Evolutionary conservation across 2,797 vertebrate genomes (phyloP).

Genomic region (Adrianichthys oophorus): DNA sequence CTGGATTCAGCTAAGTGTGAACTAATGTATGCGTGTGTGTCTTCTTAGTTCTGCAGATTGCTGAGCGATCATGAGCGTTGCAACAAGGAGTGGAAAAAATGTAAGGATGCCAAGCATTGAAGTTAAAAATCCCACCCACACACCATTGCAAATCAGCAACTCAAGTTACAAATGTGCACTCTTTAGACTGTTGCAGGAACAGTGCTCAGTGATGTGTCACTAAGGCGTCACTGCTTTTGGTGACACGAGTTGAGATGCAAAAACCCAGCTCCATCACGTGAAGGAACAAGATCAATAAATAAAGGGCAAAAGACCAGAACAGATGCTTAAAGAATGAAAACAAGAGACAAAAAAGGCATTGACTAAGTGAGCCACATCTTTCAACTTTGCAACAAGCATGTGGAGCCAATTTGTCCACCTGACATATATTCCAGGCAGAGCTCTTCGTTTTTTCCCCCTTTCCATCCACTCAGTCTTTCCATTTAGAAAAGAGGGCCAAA

Average conservation of each 20-base stretch:
- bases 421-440: constrained; percentile 67
- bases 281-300: constrained; percentile 57
- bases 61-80: constrained; percentile 58
- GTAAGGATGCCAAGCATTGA: constrained; percentile 41
- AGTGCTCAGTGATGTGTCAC: constrained; percentile 35
- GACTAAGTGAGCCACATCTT: constrained; percentile 48
- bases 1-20: constrained; percentile 45
- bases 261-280: constrained; percentile 53
- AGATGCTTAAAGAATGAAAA: constrained; percentile 7
- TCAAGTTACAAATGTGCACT: constrained; percentile 37
- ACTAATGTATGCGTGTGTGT: constrained; percentile 30
- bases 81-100: constrained; percentile 56
- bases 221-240: constrained; percentile 55
- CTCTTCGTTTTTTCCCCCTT: constrained; percentile 4
- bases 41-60: constrained; percentile 36
- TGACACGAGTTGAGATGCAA: constrained; percentile 33
- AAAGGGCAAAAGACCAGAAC: constrained; percentile 20
- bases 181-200: constrained; percentile 27
- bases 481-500: constrained; percentile 50
- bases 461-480: constrained; percentile 59
- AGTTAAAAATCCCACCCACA: constrained; percentile 44
- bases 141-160: constrained; percentile 42
- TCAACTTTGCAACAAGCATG: constrained; percentile 42
- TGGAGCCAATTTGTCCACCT: constrained; percentile 64
- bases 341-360: constrained; percentile 17